Evolutionary conservation across 1,140 invertebrate species (phyloP).

Genomic region (Drosophila tropicalis): DNA sequence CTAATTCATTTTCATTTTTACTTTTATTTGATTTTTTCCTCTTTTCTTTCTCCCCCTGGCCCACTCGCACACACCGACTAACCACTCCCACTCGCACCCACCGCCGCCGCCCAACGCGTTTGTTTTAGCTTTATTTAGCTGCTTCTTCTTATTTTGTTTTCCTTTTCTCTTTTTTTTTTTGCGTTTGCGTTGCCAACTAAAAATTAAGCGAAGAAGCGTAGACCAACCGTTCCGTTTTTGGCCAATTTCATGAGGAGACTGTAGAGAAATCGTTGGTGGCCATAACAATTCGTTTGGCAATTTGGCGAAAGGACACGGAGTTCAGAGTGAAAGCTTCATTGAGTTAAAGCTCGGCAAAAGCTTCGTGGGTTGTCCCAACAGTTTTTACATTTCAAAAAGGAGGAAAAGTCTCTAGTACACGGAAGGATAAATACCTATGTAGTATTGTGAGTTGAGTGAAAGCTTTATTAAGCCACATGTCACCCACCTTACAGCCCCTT

Average conservation of each 20-base stretch:
- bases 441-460: slow-evolving; percentile 39
- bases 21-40: slow-evolving; percentile 54
- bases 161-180: background rate
- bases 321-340: slow-evolving; percentile 47
- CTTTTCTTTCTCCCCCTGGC: slow-evolving; percentile 1
- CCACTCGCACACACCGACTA: slow-evolving; percentile 12
- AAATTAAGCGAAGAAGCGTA: slow-evolving; percentile 44
- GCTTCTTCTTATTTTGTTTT: background rate
- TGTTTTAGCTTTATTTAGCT: slow-evolving; percentile 18
- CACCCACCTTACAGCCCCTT: slow-evolving; percentile 10
- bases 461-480: slow-evolving; percentile 37
- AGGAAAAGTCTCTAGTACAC: no score
- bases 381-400: background rate
- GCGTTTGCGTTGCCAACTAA: slow-evolving; percentile 61
- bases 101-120: slow-evolving; percentile 43
- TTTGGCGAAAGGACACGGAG: slow-evolving; percentile 47
- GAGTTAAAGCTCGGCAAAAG: slow-evolving; percentile 52
- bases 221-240: slow-evolving; percentile 42
- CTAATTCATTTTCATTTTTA: slow-evolving; percentile 75
- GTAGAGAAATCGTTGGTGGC: slow-evolving; percentile 37
- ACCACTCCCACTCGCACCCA: slow-evolving; percentile 1
- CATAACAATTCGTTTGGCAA: slow-evolving; percentile 1
- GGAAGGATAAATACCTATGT: background rate
- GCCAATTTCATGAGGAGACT: slow-evolving; percentile 71
- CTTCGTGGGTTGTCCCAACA: slow-evolving; percentile 28